Percentiles rank a stretch among this genome's conserved stretches.
Conservation (phyloP, 2,888 invertebrate genomes). For the Lamellibrachia satsuma region DNA sequence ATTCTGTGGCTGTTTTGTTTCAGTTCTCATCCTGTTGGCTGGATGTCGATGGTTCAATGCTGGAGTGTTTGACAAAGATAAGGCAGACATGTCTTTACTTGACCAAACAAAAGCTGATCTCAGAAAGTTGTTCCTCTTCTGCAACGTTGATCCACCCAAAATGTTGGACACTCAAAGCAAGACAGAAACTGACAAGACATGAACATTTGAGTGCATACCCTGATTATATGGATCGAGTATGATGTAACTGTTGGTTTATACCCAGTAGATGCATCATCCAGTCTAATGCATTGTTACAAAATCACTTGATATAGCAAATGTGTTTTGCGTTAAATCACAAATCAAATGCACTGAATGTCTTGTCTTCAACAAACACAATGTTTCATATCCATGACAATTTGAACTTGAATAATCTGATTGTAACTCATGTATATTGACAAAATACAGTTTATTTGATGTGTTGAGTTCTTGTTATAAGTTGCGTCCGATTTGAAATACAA, state of each 20-base stretch:
- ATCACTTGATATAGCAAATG: neutral
- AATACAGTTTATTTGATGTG: no score
- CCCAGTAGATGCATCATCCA: neutral
- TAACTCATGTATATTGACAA: no score
- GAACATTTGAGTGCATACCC: neutral
- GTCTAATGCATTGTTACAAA: neutral
- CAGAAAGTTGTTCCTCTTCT: neutral
- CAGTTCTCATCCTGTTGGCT: neutral
- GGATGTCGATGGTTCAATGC: neutral
- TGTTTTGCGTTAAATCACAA: neutral
- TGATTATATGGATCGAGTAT: neutral
- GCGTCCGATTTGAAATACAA: no score
- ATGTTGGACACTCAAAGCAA: neutral
- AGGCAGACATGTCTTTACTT: neutral
- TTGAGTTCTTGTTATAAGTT: no score
- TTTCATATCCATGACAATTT: neutral
- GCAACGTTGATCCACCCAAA: neutral
- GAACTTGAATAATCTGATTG: neutral
- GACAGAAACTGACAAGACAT: neutral
- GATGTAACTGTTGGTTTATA: no score
- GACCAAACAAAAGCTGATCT: slow-evolving; percentile 4
- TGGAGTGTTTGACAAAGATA: neutral
- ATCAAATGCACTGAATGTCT: neutral
- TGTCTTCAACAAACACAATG: neutral
- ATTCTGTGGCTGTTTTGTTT: neutral